Evolutionary conservation across 2,888 invertebrate species (phyloP).

Genomic region (Operophtera brumata): DNA sequence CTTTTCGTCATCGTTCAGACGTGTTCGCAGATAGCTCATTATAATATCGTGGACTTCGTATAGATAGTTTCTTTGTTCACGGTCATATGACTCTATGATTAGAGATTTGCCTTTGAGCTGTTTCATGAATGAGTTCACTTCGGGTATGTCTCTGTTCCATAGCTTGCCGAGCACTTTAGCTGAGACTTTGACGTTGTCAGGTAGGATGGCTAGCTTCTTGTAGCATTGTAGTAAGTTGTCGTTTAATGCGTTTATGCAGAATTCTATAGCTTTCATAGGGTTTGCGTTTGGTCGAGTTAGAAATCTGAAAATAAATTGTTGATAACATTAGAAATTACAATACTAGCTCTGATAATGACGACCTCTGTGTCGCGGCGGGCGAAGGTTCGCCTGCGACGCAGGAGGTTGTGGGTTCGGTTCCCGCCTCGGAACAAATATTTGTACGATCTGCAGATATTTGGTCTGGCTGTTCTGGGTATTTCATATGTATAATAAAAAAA

Average conservation of each 20-base stretch:
- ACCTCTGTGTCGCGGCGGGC: background rate
- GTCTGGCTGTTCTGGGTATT: no score
- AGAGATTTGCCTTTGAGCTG: slow-evolving; percentile 84
- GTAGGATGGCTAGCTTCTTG: slow-evolving; percentile 83
- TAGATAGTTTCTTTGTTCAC: slow-evolving; percentile 80
- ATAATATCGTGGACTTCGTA: slow-evolving; percentile 87
- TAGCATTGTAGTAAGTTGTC: slow-evolving; percentile 74
- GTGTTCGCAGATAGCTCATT: slow-evolving; percentile 81
- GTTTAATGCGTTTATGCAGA: slow-evolving; percentile 82
- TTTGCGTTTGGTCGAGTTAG: slow-evolving; percentile 52
- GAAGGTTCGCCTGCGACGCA: no score
- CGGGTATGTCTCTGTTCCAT: slow-evolving; percentile 59
- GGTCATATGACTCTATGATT: slow-evolving; percentile 82
- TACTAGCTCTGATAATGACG: no score
- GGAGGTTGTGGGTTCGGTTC: no score
- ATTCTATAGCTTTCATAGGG: slow-evolving; percentile 77
- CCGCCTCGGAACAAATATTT: no score
- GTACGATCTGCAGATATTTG: no score
- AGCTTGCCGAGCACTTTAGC: slow-evolving; percentile 75
- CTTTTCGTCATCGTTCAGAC: slow-evolving; percentile 60
- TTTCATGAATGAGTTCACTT: slow-evolving; percentile 83
- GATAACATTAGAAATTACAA: no score
- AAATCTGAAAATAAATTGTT: slow-evolving; percentile 44
- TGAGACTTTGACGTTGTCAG: slow-evolving; percentile 85
- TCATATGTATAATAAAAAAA: no score